phyloP scores from a whole-genome alignment of 1,140 invertebrate species.

The Phortica variegata region DNA sequence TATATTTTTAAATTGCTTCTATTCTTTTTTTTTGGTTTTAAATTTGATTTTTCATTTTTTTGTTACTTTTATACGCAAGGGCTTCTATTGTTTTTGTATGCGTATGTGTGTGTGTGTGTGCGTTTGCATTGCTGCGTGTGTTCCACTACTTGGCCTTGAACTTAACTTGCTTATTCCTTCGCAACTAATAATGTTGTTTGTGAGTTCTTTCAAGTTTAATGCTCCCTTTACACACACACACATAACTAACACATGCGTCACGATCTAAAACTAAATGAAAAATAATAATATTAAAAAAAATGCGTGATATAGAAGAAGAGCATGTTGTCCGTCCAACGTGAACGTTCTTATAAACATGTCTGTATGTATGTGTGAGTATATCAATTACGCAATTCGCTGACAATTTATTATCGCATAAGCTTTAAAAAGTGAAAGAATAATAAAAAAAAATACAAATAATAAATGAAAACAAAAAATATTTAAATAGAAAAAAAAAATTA shows the following conservation, averaged over 20 bases:
- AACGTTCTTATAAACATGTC: no score
- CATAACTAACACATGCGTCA: conserved; percentile 7
- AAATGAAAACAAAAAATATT: conserved; percentile 7
- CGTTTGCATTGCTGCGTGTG: conserved; percentile 26
- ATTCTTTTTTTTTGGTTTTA: conserved; percentile 14
- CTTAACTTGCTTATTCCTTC: conserved; percentile 26
- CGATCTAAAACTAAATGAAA: conserved; percentile 7
- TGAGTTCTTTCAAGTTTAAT: no score
- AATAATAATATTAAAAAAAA: conserved; percentile 16
- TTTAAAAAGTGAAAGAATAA: no score
- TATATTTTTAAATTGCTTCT: neutral
- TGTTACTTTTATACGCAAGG: conserved; percentile 23
- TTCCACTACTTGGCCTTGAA: conserved; percentile 44
- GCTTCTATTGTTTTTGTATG: conserved; percentile 5
- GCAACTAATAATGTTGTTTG: no score
- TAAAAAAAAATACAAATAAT: no score
- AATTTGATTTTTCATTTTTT: conserved; percentile 32
- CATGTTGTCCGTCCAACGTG: conserved; percentile 7
- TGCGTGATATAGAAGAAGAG: conserved; percentile 3
- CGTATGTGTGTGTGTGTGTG: conserved; percentile 5
- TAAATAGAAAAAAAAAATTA: neutral
- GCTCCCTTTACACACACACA: conserved; percentile 1
- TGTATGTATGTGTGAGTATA: conserved; percentile 16
- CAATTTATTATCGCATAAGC: no score
- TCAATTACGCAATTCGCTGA: conserved; percentile 36